Percentiles rank a stretch among this genome's conserved stretches.
phyloP scores from a whole-genome alignment of 1,140 invertebrate genomes.

The Panulirus ornatus region DNA sequence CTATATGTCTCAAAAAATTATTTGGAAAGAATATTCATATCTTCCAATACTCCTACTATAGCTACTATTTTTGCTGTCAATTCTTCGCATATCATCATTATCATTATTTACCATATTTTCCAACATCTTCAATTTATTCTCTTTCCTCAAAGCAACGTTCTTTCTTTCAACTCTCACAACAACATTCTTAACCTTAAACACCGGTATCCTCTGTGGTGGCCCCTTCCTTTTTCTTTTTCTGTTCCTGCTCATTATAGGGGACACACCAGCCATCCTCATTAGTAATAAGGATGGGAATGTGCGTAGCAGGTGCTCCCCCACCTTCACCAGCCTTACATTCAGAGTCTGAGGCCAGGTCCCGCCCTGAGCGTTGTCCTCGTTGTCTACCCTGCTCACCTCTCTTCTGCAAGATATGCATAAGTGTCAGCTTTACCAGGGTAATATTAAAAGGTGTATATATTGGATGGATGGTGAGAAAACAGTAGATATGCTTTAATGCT shows the following conservation, averaged over 20 bases:
- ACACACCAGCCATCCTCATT: constrained; percentile 67
- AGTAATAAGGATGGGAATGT: constrained; percentile 62
- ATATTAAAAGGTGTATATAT: no score
- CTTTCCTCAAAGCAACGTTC: no score
- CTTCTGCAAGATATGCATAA: neutral
- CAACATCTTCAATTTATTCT: no score
- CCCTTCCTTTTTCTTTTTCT: constrained; percentile 21
- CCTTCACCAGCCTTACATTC: constrained; percentile 53
- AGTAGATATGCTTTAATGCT: no score
- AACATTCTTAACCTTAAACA: constrained; percentile 4
- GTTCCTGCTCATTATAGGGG: constrained; percentile 45
- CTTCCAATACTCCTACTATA: no score
- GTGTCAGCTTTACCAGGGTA: neutral
- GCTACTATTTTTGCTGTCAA: no score
- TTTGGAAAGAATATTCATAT: no score
- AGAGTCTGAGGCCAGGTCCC: constrained; percentile 42
- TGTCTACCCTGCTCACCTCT: neutral
- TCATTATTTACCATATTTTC: no score
- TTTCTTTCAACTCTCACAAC: neutral
- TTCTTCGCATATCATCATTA: no score
- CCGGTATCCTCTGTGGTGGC: constrained; percentile 50
- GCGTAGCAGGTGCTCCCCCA: constrained; percentile 25
- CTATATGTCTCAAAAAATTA: no score
- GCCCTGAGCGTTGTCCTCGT: neutral
- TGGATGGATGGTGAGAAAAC: no score